phyloP scores from a whole-genome alignment of 2,888 invertebrate species.

The Polydrusus cervinus region DNA sequence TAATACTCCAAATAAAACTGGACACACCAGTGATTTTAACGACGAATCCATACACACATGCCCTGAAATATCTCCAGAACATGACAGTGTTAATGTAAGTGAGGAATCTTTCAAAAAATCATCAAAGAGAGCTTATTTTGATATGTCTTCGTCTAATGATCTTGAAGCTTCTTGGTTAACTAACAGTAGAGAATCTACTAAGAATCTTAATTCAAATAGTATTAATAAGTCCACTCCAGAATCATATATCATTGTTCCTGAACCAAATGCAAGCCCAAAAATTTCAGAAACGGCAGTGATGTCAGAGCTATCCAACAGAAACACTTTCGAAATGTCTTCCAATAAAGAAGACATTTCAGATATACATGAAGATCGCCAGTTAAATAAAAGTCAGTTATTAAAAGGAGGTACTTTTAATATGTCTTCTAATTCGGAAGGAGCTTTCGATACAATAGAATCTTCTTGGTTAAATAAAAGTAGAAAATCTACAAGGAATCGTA shows the following conservation, averaged over 20 bases:
- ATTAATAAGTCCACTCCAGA: no score
- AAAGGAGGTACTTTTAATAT: background rate
- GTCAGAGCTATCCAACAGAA: no score
- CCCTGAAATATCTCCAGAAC: background rate
- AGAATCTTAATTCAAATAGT: no score
- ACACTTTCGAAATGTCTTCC: no score
- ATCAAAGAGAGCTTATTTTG: background rate
- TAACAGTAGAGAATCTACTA: background rate
- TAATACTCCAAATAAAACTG: background rate
- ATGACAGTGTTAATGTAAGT: background rate
- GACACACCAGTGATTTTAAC: background rate
- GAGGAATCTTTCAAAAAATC: background rate
- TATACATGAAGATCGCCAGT: background rate
- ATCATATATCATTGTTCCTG: no score
- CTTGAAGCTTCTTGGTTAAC: background rate
- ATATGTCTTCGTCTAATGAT: background rate
- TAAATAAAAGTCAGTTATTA: background rate
- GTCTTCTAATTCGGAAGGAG: background rate
- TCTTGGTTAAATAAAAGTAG: background rate
- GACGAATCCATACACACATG: background rate
- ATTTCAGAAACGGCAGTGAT: no score
- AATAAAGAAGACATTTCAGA: background rate
- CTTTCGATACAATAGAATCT: background rate
- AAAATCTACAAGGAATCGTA: no score
- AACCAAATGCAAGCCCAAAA: no score